Base-by-base conservation (phyloP, 2,888 invertebrate species). In the Pristionchus exspectatus region DNA sequence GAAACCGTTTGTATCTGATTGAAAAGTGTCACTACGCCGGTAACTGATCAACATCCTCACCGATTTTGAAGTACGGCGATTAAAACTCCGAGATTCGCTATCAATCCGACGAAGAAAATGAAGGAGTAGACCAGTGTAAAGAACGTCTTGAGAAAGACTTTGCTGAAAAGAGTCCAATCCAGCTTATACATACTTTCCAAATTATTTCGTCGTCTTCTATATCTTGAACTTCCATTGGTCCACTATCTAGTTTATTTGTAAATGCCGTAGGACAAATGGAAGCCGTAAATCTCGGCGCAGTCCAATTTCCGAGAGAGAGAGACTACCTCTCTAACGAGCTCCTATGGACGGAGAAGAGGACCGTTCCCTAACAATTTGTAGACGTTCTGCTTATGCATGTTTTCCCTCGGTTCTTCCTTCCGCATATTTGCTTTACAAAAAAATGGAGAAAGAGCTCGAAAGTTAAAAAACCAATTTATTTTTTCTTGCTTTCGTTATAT, bases 71-170 rank as follows among this genome's bases (percentile, higher is more conserved):
- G 89, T n/a, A 93, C 93, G 7, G 93, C 92, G 30, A 91, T 84
- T 38, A 93, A 74, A 12, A 93, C 94, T 24, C 93, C 91, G 27
- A 93, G 93, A 89, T 93, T 93, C 56, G 93, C 93, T 59, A 91
- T 50, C 63, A 94, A 56, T 18, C 94, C 94, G 77, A 93, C 74
- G 27, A 92, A 83, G 91, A 94, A 94, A 44, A 94, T 90, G 54
- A 92, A 88, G 63, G 93, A 91, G 92, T 94, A 94, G 90, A 94
- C 91, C 83, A 94, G 85, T 27, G 91, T 93, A 91, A 94, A 94
- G 81, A 93, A 88, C 44, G 92, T 90, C 85, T 93, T 93, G 27
- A 94, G 92, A 88, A 90, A 91, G 86, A 93, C 86, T 81, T 93
- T 91, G 89, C 94, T 94, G 92, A 83, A 93, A 90, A 63, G 59